Conservation (phyloP, 2,888 invertebrate species). For the Standfussiana lucernea region DNA sequence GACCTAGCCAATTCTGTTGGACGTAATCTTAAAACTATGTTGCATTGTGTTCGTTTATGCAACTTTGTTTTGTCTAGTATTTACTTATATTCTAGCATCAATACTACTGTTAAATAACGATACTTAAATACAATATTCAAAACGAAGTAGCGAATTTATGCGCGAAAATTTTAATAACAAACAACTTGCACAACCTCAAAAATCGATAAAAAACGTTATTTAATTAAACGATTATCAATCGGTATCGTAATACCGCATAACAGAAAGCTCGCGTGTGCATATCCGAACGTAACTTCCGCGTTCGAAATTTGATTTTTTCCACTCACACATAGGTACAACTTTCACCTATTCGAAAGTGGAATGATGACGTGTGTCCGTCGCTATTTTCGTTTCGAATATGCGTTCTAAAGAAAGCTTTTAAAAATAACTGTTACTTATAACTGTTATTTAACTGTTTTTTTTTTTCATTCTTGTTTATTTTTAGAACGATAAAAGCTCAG, state of each 20-base stretch:
- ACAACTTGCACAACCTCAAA: conserved; percentile 52
- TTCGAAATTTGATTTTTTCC: conserved; percentile 73
- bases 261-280: conserved; percentile 73
- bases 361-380: conserved; percentile 65
- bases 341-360: conserved; percentile 78
- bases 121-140: conserved; percentile 3
- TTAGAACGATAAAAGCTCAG: conserved; percentile 37
- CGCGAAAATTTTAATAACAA: conserved; percentile 20
- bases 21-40: conserved; percentile 22
- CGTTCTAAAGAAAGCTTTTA: conserved; percentile 70
- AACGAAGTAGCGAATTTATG: conserved; percentile 27
- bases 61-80: conserved; percentile 7
- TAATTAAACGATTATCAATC: conserved; percentile 65
- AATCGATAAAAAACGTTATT: conserved; percentile 52
- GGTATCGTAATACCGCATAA: conserved; percentile 67
- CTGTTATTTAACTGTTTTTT: conserved; percentile 20
- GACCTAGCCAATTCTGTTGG: conserved; percentile 52
- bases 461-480: conserved; percentile 22
- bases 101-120: neutral
- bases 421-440: conserved; percentile 61
- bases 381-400: conserved; percentile 66
- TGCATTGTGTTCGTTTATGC: conserved; percentile 20
- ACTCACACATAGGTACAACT: conserved; percentile 72
- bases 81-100: neutral
- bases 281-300: conserved; percentile 76